Percentiles rank a stretch among this genome's conserved stretches.
Conservation (phyloP, 2,113 vertebrate genomes). For the Scatophagus argus region DNA sequence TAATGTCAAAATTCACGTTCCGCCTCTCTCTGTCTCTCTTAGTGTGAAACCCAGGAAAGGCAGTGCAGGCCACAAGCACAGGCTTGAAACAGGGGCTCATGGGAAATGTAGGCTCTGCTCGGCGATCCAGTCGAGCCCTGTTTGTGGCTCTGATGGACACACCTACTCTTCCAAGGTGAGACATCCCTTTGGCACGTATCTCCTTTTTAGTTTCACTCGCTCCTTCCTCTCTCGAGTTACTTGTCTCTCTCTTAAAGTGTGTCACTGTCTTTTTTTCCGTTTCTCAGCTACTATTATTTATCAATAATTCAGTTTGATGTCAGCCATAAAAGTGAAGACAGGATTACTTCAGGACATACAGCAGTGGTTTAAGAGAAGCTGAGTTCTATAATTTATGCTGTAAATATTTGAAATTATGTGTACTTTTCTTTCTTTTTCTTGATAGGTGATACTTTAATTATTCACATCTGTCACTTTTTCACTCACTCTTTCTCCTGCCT, state of each 20-base stretch:
- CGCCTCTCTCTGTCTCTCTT: slow-evolving; percentile 15
- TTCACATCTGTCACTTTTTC: neutral
- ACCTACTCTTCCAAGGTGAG: slow-evolving; percentile 87
- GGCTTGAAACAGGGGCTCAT: slow-evolving; percentile 82
- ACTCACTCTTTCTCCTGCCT: neutral
- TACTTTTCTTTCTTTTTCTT: neutral
- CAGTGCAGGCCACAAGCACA: slow-evolving; percentile 84
- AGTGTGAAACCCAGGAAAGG: slow-evolving; percentile 79
- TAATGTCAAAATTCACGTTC: neutral
- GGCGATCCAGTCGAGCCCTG: slow-evolving; percentile 55
- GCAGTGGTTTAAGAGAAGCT: neutral
- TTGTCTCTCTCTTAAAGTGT: neutral
- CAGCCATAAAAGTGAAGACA: slow-evolving; percentile 82
- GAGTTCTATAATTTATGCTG: neutral
- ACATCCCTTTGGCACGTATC: neutral
- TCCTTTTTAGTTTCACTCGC: neutral
- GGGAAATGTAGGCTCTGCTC: slow-evolving; percentile 91
- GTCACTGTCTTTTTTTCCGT: neutral
- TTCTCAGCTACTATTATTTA: neutral
- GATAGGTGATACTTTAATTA: neutral
- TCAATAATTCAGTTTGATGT: slow-evolving; percentile 26
- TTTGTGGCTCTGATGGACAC: slow-evolving; percentile 89
- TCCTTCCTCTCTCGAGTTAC: neutral
- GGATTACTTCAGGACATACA: slow-evolving; percentile 35
- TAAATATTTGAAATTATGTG: neutral